Conservation (phyloP, 2,113 vertebrate genomes). For the Aldabrachelys gigantea region DNA sequence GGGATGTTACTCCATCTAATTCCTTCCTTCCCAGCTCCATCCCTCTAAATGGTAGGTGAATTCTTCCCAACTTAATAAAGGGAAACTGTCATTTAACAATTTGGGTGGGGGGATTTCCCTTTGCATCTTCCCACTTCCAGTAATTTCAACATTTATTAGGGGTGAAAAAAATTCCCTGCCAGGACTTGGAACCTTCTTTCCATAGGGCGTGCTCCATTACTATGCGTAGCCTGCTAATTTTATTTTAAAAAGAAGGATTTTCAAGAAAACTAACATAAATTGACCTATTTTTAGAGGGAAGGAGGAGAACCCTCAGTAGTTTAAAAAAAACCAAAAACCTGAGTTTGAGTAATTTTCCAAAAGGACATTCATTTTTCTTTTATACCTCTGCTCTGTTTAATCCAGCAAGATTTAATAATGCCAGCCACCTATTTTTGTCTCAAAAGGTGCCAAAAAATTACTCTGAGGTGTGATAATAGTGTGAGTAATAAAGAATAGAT, state of each 20-base stretch:
- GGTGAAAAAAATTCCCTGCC: accelerated
- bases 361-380: background rate
- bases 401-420: background rate
- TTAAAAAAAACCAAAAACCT: too few species aligned
- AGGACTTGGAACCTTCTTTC: background rate
- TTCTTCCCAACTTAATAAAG: too few species aligned
- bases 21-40: background rate
- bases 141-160: background rate
- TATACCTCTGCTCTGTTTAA: background rate
- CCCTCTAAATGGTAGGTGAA: background rate
- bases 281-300: background rate
- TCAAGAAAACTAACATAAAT: background rate
- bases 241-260: background rate
- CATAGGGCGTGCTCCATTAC: background rate
- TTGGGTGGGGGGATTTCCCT: background rate
- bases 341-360: background rate
- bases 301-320: background rate
- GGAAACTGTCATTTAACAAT: background rate
- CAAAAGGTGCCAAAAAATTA: background rate
- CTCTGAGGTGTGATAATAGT: background rate
- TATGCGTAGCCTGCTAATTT: background rate
- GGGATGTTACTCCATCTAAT: background rate
- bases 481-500: background rate
- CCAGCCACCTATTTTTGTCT: background rate
- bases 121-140: background rate